Percentiles rank a stretch among this genome's conserved stretches.
phyloP scores from a whole-genome alignment of 1,140 invertebrate species.

The Zaprionus vittiger region DNA sequence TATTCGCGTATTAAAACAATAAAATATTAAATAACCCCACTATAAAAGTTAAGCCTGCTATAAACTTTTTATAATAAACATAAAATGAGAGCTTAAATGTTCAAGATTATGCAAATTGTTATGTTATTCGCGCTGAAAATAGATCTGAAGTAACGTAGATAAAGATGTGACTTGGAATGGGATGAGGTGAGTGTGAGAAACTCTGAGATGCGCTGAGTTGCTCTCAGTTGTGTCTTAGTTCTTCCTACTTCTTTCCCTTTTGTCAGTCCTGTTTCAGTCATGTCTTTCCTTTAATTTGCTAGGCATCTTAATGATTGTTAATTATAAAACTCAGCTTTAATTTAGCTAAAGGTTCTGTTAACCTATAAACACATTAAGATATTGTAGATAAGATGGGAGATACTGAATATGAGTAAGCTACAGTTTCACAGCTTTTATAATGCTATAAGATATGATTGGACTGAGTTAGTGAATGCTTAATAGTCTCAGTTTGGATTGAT shows the following conservation, averaged over 20 bases:
- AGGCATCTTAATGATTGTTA: not conserved
- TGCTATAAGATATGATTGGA: too few species aligned
- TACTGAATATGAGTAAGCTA: too few species aligned
- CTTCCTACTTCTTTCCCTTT: not conserved
- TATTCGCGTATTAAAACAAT: conserved; percentile 5
- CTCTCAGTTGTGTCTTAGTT: not conserved
- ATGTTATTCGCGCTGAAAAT: not conserved
- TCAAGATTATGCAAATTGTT: conserved; percentile 3
- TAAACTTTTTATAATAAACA: not conserved
- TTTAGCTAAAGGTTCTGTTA: not conserved
- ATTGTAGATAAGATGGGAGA: not conserved
- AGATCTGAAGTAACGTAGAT: not conserved
- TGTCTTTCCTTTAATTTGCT: not conserved
- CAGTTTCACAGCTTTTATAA: too few species aligned
- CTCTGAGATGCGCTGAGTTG: not conserved
- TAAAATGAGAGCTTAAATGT: conserved; percentile 2
- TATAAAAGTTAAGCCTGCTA: not conserved
- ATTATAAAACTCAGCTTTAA: not conserved
- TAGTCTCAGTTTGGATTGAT: not conserved
- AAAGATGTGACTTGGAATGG: not conserved
- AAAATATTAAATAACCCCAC: conserved; percentile 3
- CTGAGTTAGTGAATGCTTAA: not conserved
- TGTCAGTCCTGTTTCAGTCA: too few species aligned
- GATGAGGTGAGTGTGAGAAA: not conserved
- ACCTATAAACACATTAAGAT: not conserved